A percentile compares a stretch with the other conserved stretches of the same genome.
Conservation (phyloP, 2,888 invertebrate species). For the Lysandra coridon region DNA sequence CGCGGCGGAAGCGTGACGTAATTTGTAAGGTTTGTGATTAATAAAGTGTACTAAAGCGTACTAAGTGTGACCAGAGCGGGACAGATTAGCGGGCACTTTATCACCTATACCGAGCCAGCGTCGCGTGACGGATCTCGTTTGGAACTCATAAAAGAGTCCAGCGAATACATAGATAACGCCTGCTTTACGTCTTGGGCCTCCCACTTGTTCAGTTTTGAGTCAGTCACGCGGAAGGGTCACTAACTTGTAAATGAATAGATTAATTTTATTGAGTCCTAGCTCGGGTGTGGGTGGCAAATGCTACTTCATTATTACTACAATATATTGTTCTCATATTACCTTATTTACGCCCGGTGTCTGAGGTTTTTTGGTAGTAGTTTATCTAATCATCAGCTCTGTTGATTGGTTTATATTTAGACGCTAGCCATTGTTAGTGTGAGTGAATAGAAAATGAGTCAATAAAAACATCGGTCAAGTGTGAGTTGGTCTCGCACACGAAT, state of each 20-base stretch:
- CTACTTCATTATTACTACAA: not conserved
- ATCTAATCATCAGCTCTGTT: too few relatives aligned
- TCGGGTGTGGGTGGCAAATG: not conserved
- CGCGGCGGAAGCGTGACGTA: constrained; percentile 77
- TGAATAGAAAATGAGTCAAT: too few relatives aligned
- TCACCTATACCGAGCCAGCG: constrained; percentile 79
- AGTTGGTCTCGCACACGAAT: too few relatives aligned
- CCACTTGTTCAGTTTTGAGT: constrained; percentile 72
- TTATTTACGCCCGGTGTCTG: too few relatives aligned
- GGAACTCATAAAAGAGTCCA: constrained; percentile 80
- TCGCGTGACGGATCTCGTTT: constrained; percentile 81
- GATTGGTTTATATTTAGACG: too few relatives aligned
- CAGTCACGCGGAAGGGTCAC: constrained; percentile 62
- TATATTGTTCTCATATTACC: not conserved
- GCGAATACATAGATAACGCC: constrained; percentile 79
- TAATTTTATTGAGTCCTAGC: constrained; percentile 49
- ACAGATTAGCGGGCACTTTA: constrained; percentile 80
- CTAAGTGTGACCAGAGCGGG: constrained; percentile 80
- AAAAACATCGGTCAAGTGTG: too few relatives aligned
- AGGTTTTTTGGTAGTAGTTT: too few relatives aligned
- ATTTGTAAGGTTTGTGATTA: constrained; percentile 81
- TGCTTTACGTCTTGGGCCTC: constrained; percentile 75
- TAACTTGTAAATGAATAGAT: constrained; percentile 75
- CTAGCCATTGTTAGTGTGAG: too few relatives aligned
- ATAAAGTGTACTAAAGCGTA: constrained; percentile 80